phyloP scores from a whole-genome alignment of 2,888 invertebrate species.

The Rapana venosa region DNA sequence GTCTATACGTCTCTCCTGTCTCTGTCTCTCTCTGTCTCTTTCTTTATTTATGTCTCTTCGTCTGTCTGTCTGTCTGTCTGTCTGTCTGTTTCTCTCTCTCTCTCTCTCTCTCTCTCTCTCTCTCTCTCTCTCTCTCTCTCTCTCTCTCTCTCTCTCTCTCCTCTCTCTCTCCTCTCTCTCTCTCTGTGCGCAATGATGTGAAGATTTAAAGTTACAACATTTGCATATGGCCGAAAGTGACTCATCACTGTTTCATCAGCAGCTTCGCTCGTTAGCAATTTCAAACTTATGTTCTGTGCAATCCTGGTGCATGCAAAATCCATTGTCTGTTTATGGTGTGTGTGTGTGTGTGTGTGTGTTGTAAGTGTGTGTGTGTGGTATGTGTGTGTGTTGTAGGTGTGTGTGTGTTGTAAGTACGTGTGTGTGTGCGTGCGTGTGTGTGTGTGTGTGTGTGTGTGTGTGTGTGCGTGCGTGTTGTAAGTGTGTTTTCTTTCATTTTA shows the following conservation, averaged over 20 bases:
- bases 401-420: no score
- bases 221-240: neutral
- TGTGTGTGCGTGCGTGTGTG: no score
- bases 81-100: no score
- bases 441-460: no score
- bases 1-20: neutral
- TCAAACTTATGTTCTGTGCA: neutral
- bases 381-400: no score
- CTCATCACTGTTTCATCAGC: neutral
- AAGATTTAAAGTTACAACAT: neutral
- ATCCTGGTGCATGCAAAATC: neutral
- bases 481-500: no score
- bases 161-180: neutral
- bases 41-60: no score
- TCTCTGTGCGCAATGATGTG: neutral
- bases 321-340: neutral
- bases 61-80: no score
- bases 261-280: neutral
- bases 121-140: no score
- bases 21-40: neutral
- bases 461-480: no score
- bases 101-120: no score
- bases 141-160: neutral
- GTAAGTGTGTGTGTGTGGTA: neutral
- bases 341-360: conserved; percentile 10